These are phyloP conservation scores for Jordanella pulchra DNA, from an alignment of 2,797 vertebrate genomes.

Conservation along the genomic window DNA sequence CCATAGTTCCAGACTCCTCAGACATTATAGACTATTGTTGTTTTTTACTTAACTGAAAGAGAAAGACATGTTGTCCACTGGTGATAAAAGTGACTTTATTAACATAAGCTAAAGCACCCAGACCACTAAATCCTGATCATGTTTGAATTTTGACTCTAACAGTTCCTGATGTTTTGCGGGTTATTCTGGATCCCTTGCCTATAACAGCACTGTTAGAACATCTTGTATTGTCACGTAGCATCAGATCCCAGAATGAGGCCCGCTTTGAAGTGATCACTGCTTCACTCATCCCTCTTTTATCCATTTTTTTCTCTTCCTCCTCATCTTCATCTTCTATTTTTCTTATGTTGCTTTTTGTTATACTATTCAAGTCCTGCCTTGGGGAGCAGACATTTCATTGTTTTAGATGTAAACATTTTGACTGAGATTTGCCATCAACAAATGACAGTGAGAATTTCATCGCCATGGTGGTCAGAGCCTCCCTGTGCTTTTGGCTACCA, in stretches of 20 bases:
- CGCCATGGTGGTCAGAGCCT: constrained; percentile 24
- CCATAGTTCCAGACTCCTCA: constrained; percentile 20
- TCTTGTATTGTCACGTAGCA: constrained; percentile 77
- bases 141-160: constrained; percentile 71
- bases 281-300: constrained; percentile 77
- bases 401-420: constrained; percentile 55
- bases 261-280: constrained; percentile 77
- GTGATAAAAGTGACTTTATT: constrained; percentile 17
- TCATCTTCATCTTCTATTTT: constrained; percentile 64
- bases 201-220: constrained; percentile 67
- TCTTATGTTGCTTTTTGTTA: constrained; percentile 63
- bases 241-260: constrained; percentile 73
- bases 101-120: constrained; percentile 41
- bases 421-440: constrained; percentile 27
- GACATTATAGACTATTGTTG: constrained; percentile 51
- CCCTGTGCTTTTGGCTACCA: constrained; percentile 50
- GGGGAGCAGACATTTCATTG: constrained; percentile 57
- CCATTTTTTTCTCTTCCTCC: constrained; percentile 75
- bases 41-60: constrained; percentile 60
- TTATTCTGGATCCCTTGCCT: constrained; percentile 69
- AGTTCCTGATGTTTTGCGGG: constrained; percentile 68
- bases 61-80: constrained; percentile 69
- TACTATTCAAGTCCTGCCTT: constrained; percentile 56
- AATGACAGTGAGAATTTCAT: constrained; percentile 29
- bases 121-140: constrained; percentile 40